phyloP scores from a whole-genome alignment of 2,888 invertebrate species.

The Phaonia tiefii region DNA sequence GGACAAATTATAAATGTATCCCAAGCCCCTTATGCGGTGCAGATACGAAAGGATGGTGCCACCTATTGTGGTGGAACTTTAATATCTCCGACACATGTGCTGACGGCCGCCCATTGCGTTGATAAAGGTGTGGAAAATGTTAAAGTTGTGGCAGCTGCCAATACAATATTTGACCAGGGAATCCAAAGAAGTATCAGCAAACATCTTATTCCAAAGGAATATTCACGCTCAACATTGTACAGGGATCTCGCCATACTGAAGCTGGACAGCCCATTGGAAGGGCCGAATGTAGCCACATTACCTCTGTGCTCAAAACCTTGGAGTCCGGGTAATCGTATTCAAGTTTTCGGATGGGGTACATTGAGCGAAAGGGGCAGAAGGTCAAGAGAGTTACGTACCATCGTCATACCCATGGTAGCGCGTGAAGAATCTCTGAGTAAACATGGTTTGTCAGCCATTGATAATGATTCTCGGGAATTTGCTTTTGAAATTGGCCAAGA shows the following conservation, averaged over 20 bases:
- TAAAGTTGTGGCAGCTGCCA: not conserved
- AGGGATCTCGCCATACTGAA: not conserved
- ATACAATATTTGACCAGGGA: not conserved
- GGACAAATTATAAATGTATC: not conserved
- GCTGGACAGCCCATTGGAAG: not conserved
- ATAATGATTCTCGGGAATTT: not conserved
- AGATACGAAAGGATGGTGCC: not conserved
- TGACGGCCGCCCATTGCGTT: constrained; percentile 7
- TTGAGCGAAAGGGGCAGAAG: too few species aligned
- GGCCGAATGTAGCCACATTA: not conserved
- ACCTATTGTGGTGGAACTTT: not conserved
- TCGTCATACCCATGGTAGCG: not conserved
- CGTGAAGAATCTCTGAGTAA: not conserved
- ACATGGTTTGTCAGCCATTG: not conserved
- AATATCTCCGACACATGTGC: not conserved
- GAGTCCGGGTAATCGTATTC: not conserved
- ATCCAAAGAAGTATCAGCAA: not conserved
- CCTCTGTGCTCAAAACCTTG: not conserved
- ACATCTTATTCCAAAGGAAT: not conserved
- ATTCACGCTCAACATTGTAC: not conserved
- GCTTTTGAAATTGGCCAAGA: not conserved
- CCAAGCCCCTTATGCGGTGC: not conserved
- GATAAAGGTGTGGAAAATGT: not conserved
- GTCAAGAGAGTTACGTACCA: not conserved
- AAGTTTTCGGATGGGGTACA: constrained; percentile 11